phyloP scores from a whole-genome alignment of 2,797 vertebrate genomes.

The Poecilia velifera region DNA sequence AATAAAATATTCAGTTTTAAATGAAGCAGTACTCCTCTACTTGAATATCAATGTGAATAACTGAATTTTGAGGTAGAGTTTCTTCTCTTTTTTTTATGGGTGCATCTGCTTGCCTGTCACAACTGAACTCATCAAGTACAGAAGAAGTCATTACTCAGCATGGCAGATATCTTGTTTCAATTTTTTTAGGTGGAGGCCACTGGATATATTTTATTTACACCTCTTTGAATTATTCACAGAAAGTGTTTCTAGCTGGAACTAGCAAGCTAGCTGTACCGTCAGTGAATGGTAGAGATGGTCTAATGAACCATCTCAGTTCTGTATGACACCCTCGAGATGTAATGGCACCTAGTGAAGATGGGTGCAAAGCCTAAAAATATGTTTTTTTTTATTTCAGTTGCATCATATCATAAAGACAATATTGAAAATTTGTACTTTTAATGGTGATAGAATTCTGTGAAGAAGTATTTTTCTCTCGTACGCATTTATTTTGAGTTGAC shows the following conservation, averaged over 20 bases:
- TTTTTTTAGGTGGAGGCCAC: constrained; percentile 63
- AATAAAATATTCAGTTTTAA: constrained; percentile 64
- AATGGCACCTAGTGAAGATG: background rate
- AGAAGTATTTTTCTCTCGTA: background rate
- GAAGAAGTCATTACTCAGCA: constrained; percentile 71
- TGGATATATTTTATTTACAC: constrained; percentile 82
- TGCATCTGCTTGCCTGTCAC: constrained; percentile 49
- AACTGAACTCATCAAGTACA: constrained; percentile 38
- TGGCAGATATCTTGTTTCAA: constrained; percentile 54
- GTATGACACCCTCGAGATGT: background rate
- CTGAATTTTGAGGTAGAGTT: constrained; percentile 40
- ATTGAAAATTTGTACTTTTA: background rate
- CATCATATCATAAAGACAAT: background rate
- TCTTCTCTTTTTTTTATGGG: constrained; percentile 30
- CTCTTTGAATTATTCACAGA: constrained; percentile 77
- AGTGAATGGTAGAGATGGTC: constrained; percentile 57
- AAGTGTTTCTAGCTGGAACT: constrained; percentile 67
- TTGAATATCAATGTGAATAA: constrained; percentile 62
- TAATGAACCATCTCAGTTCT: constrained; percentile 53
- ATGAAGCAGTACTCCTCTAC: constrained; percentile 20
- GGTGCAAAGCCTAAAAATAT: background rate
- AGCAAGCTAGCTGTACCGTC: constrained; percentile 51
- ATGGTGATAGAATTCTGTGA: background rate
- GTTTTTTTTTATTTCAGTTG: background rate
- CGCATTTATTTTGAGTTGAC: background rate